These are phyloP conservation scores for Hucho hucho DNA, from an alignment of 2,113 vertebrate genomes.

Conservation along the genomic window DNA sequence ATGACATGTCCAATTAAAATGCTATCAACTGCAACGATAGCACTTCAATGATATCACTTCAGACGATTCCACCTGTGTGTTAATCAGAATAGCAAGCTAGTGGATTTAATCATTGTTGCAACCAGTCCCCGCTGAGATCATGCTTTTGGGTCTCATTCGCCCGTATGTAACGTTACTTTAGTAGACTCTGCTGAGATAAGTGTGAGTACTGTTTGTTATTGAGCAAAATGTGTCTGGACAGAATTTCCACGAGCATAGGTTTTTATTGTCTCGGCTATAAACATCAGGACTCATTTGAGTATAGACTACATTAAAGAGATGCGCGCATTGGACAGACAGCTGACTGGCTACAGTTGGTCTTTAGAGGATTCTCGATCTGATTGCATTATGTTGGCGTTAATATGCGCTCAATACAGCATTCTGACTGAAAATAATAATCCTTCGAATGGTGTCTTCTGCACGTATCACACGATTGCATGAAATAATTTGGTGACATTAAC, in stretches of 20 bases:
- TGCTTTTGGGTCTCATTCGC: conserved; percentile 22
- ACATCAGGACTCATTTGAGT: background rate
- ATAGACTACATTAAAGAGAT: background rate
- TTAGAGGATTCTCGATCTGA: background rate
- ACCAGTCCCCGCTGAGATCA: conserved; percentile 3
- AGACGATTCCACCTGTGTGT: conserved; percentile 59
- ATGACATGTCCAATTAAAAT: conserved; percentile 3
- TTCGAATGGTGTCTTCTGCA: background rate
- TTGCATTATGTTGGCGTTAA: background rate
- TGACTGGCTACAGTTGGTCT: background rate
- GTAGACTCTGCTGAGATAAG: background rate
- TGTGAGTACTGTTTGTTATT: conserved; percentile 13
- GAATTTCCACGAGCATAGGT: conserved; percentile 17
- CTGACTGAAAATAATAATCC: background rate
- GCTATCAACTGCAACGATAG: background rate
- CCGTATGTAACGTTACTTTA: background rate
- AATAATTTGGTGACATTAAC: conserved; percentile 13
- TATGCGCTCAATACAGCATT: background rate
- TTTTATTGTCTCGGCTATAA: conserved; percentile 36
- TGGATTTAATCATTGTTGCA: background rate
- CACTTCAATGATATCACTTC: conserved; percentile 9
- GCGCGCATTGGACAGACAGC: background rate
- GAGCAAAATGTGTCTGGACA: conserved; percentile 22
- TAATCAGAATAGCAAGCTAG: background rate
- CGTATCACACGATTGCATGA: background rate